Base-by-base conservation (phyloP, 2,797 vertebrate genomes). In the Gila robusta region DNA sequence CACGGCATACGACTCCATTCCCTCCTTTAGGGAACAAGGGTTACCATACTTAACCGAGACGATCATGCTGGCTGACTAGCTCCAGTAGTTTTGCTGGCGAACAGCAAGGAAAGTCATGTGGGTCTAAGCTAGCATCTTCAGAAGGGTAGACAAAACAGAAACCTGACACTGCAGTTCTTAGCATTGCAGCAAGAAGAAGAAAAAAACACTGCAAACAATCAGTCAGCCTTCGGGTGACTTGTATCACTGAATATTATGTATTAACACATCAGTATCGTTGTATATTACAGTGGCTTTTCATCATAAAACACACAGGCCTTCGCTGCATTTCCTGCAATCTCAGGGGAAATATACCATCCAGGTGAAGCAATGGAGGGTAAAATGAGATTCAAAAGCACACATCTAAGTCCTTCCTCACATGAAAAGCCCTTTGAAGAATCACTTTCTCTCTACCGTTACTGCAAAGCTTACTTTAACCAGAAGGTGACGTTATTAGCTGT, bases 221-320 rank as follows among this genome's bases (percentile, higher is more conserved):
- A 72, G 44, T 87, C 83, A 72, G 44, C 71, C 74, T 79, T 79
- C 49, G 35, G 71, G 80, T 52, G 28, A 64, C 37, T 80, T 85
- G 85, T 81, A 89, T 87, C 81, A 78, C 62, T 69, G 49, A 82
- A 83, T 54, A 79, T 85, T 81, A 90, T 88, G 83, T 79, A 77
- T 88, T 89, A 82, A 87, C 83, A 79, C 82, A 66, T 81, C 85
- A 76, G 77, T 73, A 88, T 88, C 72, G 79, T 59, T 54, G 59
- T 79, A 78, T 79, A 84, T 87, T 83, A 81, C 56, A 73, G 32
- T 73, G 67, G 39, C 54, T 70, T 77, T 81, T 80, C 77, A 87
- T 87, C 79, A 83, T 71, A 66, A 37, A 64, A 59, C 39, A 56
- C 77, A 72, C 72, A 84, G 21, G 10, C 11, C 79, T 56, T 54